Conservation (phyloP, 2,797 vertebrate genomes). For the Lepidocolaptes lacrymiger region DNA sequence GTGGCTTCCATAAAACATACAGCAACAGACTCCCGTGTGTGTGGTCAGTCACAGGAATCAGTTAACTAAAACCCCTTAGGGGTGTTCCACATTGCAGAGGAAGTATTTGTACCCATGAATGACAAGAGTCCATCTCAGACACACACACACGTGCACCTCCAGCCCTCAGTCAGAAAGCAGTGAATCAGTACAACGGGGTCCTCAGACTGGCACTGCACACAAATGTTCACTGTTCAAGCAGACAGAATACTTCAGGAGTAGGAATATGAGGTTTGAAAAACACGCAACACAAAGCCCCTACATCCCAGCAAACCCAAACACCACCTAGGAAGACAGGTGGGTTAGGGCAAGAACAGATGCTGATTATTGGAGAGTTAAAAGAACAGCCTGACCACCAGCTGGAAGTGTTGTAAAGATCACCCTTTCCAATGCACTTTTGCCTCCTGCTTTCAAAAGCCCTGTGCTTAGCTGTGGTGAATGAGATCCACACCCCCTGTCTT, state of each 20-base stretch:
- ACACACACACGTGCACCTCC: background rate
- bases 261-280: background rate
- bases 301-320: background rate
- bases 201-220: background rate
- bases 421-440: background rate
- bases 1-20: background rate
- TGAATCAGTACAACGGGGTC: background rate
- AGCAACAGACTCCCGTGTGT: rapidly evolving
- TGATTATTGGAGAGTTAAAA: background rate
- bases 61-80: background rate
- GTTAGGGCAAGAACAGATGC: background rate
- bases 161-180: background rate
- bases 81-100: background rate
- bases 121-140: background rate
- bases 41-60: background rate
- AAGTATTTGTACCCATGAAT: background rate
- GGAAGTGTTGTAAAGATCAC: background rate
- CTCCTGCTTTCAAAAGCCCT: background rate
- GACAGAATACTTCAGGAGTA: background rate
- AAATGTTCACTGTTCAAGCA: background rate
- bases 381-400: background rate
- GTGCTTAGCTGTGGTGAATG: background rate
- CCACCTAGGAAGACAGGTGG: background rate
- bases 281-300: background rate
- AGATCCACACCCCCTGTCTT: background rate